These are phyloP conservation scores for Lepus townsendii DNA, from an alignment of 2,797 vertebrate species.

Conservation along the genomic window DNA sequence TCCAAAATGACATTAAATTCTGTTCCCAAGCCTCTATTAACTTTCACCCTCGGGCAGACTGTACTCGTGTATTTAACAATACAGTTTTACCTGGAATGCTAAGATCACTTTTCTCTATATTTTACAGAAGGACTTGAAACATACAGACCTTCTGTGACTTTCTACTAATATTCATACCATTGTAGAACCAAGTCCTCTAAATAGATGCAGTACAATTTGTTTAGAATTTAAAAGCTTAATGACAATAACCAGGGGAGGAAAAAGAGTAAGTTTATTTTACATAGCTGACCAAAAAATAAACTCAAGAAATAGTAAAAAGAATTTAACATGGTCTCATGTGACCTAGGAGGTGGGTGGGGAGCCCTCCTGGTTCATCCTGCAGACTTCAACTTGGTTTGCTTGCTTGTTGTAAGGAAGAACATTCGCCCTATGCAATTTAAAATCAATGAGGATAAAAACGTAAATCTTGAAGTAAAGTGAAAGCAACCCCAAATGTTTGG, in stretches of 20 bases:
- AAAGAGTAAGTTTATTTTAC: constrained; percentile 83
- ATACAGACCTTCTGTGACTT: not conserved
- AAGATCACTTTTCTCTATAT: constrained; percentile 75
- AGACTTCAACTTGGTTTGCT: constrained; percentile 1
- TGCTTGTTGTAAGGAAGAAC: not conserved
- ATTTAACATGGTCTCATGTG: constrained; percentile 96
- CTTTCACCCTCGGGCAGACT: constrained; percentile 36
- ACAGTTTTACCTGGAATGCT: constrained; percentile 78
- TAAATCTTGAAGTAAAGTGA: constrained; percentile 47
- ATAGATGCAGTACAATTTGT: constrained; percentile 75
- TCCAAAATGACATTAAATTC: not conserved
- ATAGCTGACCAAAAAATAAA: constrained; percentile 85
- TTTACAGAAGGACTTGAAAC: constrained; percentile 78
- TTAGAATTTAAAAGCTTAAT: constrained; percentile 81
- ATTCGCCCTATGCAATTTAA: constrained; percentile 16
- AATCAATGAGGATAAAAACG: constrained; percentile 48
- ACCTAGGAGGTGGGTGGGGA: constrained; percentile 76
- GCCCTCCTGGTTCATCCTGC: not conserved
- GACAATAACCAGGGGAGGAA: constrained; percentile 61
- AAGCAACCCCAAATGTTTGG: constrained; percentile 37
- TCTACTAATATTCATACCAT: constrained; percentile 62
- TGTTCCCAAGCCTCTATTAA: constrained; percentile 33
- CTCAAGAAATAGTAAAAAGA: constrained; percentile 62
- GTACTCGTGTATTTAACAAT: constrained; percentile 84
- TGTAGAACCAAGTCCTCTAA: constrained; percentile 78